A percentile compares a stretch with the other conserved stretches of the same genome.
phyloP scores from a whole-genome alignment of 2,888 invertebrate genomes.

The Acanthosepion lycidas region DNA sequence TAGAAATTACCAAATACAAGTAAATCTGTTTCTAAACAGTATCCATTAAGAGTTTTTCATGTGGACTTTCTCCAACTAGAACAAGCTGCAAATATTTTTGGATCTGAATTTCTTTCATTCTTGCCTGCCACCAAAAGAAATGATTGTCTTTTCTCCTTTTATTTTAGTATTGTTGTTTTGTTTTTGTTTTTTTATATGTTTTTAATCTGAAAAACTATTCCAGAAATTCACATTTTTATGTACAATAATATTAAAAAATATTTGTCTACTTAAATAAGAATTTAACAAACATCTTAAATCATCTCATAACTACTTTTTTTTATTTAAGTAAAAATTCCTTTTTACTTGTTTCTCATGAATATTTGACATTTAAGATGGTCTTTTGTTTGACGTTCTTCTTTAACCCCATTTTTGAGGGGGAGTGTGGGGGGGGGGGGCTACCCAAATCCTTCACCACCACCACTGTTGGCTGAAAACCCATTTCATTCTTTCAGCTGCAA shows the following conservation, averaged over 20 bases:
- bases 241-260: background rate
- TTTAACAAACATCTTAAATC: background rate
- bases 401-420: background rate
- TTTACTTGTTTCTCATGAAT: too few relatives aligned
- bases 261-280: background rate
- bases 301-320: background rate
- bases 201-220: background rate
- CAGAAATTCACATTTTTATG: background rate
- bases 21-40: background rate
- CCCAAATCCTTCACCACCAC: background rate
- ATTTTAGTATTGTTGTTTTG: too few relatives aligned
- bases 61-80: background rate
- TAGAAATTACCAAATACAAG: background rate
- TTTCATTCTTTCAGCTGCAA: background rate
- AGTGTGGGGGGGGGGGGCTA: background rate
- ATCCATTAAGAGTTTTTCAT: background rate
- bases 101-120: background rate
- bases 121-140: background rate
- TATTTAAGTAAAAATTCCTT: too few relatives aligned
- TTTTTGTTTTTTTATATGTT: background rate
- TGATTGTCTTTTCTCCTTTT: background rate
- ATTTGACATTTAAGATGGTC: background rate
- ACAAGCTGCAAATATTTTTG: background rate
- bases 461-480: background rate
- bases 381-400: background rate